These are phyloP conservation scores for Noctuana brunneofusca DNA, from an alignment of 2,888 invertebrate species.

Conservation along the genomic window DNA sequence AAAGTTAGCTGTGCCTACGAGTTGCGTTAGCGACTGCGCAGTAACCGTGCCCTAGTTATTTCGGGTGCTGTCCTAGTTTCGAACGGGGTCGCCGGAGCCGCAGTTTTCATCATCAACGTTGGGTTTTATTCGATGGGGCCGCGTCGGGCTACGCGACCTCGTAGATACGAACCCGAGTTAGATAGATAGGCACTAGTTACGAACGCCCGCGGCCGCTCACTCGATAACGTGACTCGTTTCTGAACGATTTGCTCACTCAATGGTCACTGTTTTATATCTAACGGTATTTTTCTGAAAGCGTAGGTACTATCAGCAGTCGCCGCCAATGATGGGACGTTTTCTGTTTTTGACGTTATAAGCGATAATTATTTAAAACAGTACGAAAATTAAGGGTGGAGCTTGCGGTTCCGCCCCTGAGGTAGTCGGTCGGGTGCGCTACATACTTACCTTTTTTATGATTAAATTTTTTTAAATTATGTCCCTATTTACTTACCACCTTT, in stretches of 20 bases:
- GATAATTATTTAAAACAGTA: slow-evolving; percentile 27
- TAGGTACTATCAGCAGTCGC: slow-evolving; percentile 36
- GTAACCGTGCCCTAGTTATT: slow-evolving; percentile 80
- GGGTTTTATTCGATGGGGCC: slow-evolving; percentile 75
- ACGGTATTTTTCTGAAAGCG: slow-evolving; percentile 41
- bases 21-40: slow-evolving; percentile 73
- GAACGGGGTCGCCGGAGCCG: slow-evolving; percentile 71
- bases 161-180: slow-evolving; percentile 54
- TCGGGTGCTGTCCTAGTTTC: slow-evolving; percentile 77
- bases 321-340: slow-evolving; percentile 26
- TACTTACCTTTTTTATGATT: slow-evolving; percentile 4
- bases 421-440: slow-evolving; percentile 17
- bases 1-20: slow-evolving; percentile 54
- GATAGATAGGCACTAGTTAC: slow-evolving; percentile 46
- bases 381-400: slow-evolving; percentile 35
- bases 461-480: neutral
- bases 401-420: slow-evolving; percentile 25
- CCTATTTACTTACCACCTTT: too few relatives aligned
- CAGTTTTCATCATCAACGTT: slow-evolving; percentile 74
- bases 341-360: neutral
- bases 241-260: slow-evolving; percentile 42
- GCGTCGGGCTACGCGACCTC: slow-evolving; percentile 66
- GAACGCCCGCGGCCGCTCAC: slow-evolving; percentile 46
- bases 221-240: slow-evolving; percentile 45
- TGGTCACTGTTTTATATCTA: slow-evolving; percentile 41